phyloP scores from a whole-genome alignment of 2,888 invertebrate genomes.

The Nebria brevicollis region DNA sequence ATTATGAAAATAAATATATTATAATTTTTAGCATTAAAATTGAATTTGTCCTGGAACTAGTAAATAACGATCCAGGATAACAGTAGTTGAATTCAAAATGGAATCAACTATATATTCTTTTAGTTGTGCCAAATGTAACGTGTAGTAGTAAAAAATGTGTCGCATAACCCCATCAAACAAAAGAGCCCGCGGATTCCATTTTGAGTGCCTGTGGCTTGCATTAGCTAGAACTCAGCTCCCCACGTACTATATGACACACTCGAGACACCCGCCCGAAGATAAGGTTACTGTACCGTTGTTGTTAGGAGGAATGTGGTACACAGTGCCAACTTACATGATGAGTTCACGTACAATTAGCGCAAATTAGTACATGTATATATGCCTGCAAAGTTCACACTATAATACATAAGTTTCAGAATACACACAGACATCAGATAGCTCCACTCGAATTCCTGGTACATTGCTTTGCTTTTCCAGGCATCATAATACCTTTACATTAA shows the following conservation, averaged over 20 bases:
- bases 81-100: neutral
- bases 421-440: too few relatives aligned
- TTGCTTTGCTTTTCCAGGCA: too few relatives aligned
- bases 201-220: neutral
- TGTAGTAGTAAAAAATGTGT: neutral
- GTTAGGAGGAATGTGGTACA: neutral
- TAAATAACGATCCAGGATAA: neutral
- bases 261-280: neutral
- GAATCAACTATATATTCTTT: neutral
- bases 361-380: neutral
- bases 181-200: neutral
- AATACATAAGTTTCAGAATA: neutral
- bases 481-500: too few relatives aligned
- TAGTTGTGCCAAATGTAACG: neutral
- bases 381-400: neutral
- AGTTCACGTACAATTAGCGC: neutral
- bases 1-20: neutral
- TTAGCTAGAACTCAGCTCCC: neutral
- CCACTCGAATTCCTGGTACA: too few relatives aligned
- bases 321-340: constrained; percentile 1
- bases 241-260: neutral
- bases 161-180: too few relatives aligned
- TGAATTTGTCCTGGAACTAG: neutral
- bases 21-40: neutral
- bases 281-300: neutral